Base-by-base conservation (phyloP, 2,888 invertebrate genomes). In the Nesidiocoris tenuis region DNA sequence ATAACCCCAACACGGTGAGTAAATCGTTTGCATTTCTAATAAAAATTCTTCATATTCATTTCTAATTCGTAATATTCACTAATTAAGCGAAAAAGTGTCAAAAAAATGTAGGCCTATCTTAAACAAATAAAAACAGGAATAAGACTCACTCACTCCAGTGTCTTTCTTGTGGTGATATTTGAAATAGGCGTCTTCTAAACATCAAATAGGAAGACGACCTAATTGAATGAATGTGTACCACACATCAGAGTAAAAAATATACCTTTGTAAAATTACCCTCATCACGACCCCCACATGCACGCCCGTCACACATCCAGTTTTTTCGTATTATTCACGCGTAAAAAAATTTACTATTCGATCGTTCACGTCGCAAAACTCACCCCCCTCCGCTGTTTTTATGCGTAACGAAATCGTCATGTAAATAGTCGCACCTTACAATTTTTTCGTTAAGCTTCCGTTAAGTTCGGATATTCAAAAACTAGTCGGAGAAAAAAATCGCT, bases 121-220 rank as follows among this genome's bases (percentile, higher is more conserved):
- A 75, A n/a, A n/a, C n/a, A n/a, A n/a, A n/a, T n/a, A n/a, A 74
- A 67, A 39, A 39, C 75, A 79, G 72, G 70, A 77, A 74, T 77
- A 80, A 80, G 80, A 80, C 80, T 79, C 78, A 80, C 80, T 80
- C 80, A 80, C 80, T 80, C 80, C 80, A 77, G 80, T 79, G 80
- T 80, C 80, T 80, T 80, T 80, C 80, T 79, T 79, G 79, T 78
- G 78, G 79, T 79, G 80, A 79, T 78, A 79, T 79, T 76, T 74
- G 75, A 66, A 59, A 59, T 61, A 71, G 72, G 63, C 61, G 61
- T 24, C 59, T 12, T 22, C 22, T 64, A 9, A 23, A 22, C n/a
- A 12, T 39, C 39, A 39, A 39, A 39, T 39, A 39, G 12, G 21
- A 19, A n/a, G 57, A 18, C 39, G 66, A 23, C 76, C 76, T 76